Conservation (phyloP, 2,113 vertebrate species). For the Capricornis sumatraensis region DNA sequence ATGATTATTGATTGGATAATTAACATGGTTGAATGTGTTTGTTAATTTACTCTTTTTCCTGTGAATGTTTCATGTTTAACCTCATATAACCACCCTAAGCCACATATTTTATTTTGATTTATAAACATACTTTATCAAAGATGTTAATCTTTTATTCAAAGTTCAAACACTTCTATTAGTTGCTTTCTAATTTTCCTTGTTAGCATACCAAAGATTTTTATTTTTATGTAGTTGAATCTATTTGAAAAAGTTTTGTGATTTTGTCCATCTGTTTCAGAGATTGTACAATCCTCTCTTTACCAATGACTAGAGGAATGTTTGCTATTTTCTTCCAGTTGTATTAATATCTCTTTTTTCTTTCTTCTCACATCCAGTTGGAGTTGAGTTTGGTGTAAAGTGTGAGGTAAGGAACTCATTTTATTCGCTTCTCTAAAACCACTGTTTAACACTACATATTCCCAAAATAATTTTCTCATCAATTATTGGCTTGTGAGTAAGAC, state of each 20-base stretch:
- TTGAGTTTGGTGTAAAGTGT: neutral
- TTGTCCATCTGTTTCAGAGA: neutral
- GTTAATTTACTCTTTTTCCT: neutral
- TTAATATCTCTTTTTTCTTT: neutral
- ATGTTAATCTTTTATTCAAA: neutral
- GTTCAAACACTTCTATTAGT: neutral
- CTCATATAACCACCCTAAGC: neutral
- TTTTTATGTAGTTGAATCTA: neutral
- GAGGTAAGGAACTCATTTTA: neutral
- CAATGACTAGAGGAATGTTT: neutral
- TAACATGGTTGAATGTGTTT: neutral
- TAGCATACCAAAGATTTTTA: neutral
- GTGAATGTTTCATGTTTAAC: neutral
- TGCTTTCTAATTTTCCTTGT: neutral
- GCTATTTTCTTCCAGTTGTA: constrained; percentile 15
- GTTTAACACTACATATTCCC: neutral
- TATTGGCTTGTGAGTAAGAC: neutral
- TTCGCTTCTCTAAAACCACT: neutral
- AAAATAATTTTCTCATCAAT: neutral
- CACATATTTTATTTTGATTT: neutral
- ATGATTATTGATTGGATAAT: neutral
- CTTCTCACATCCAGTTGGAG: neutral
- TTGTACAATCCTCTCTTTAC: neutral
- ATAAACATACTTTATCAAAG: neutral
- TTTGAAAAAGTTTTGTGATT: neutral